Conservation (phyloP, 2,113 vertebrate genomes). For the Tenebrosternarchus preto region DNA sequence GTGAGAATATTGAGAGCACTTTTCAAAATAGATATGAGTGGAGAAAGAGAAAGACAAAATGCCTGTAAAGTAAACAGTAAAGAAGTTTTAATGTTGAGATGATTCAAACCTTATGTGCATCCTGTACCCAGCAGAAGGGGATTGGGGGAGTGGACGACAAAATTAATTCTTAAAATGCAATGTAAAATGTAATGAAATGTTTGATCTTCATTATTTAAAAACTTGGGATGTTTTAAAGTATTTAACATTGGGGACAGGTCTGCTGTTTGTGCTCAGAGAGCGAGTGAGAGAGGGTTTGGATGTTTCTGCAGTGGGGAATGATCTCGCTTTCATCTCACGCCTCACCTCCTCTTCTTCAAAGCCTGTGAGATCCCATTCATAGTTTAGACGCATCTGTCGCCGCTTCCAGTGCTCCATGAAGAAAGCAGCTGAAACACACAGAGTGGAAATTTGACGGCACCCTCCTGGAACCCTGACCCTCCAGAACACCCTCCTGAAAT, state of each 20-base stretch:
- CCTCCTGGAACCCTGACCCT: no score
- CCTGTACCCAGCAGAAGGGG: slow-evolving; percentile 82
- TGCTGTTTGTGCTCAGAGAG: neutral
- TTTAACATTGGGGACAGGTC: no score
- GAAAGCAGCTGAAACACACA: slow-evolving; percentile 83
- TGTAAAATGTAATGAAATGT: neutral
- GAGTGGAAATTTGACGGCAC: neutral
- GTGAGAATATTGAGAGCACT: neutral
- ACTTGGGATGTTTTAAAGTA: no score
- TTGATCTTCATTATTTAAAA: no score
- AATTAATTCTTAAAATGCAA: neutral
- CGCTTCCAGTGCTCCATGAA: slow-evolving; percentile 99
- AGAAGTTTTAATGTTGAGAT: slow-evolving; percentile 40
- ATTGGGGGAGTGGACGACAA: slow-evolving; percentile 50
- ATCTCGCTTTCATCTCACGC: neutral
- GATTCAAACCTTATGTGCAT: slow-evolving; percentile 95
- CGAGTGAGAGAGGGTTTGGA: neutral
- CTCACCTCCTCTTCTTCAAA: slow-evolving; percentile 98
- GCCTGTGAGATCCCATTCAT: slow-evolving; percentile 96
- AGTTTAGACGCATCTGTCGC: slow-evolving; percentile 96
- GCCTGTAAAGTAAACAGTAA: neutral
- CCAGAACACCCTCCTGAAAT: no score
- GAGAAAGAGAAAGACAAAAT: slow-evolving; percentile 8
- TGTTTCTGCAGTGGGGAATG: neutral
- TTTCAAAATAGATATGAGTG: neutral